Percentiles rank a stretch among this genome's conserved stretches.
Evolutionary conservation across 1,140 invertebrate genomes (phyloP).

Genomic region (Spodoptera litura): DNA sequence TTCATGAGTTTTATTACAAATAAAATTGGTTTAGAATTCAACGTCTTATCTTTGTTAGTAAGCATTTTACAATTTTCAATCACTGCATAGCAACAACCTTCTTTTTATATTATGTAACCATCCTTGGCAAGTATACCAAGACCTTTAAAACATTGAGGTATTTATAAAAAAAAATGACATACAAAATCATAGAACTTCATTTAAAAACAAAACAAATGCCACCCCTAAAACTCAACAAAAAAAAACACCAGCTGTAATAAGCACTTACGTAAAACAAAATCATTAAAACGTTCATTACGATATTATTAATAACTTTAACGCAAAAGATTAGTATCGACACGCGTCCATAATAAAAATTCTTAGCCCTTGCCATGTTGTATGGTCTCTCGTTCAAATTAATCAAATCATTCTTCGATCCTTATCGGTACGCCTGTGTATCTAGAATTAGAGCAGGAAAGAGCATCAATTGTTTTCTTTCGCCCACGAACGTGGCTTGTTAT

Average conservation of each 20-base stretch:
- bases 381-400: conserved; percentile 82
- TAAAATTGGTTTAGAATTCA: not conserved
- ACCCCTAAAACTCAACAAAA: conserved; percentile 14
- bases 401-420: conserved; percentile 82
- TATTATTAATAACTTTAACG: conserved; percentile 78
- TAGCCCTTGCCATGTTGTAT: conserved; percentile 78
- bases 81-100: not conserved
- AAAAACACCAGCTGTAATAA: conserved; percentile 54
- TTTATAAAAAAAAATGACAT: too few relatives aligned
- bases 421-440: conserved; percentile 76
- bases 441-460: conserved; percentile 83
- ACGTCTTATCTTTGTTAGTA: not conserved
- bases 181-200: not conserved
- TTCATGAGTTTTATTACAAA: not conserved
- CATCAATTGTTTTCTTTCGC: conserved; percentile 83
- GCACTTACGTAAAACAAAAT: conserved; percentile 46
- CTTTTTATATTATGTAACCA: too few relatives aligned
- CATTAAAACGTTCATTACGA: conserved; percentile 77
- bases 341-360: conserved; percentile 82
- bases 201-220: not conserved
- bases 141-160: too few relatives aligned
- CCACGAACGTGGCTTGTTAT: conserved; percentile 75
- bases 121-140: too few relatives aligned
- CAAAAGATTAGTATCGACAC: conserved; percentile 83
- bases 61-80: not conserved